phyloP scores from a whole-genome alignment of 2,113 vertebrate genomes.

The Noctilio leporinus region DNA sequence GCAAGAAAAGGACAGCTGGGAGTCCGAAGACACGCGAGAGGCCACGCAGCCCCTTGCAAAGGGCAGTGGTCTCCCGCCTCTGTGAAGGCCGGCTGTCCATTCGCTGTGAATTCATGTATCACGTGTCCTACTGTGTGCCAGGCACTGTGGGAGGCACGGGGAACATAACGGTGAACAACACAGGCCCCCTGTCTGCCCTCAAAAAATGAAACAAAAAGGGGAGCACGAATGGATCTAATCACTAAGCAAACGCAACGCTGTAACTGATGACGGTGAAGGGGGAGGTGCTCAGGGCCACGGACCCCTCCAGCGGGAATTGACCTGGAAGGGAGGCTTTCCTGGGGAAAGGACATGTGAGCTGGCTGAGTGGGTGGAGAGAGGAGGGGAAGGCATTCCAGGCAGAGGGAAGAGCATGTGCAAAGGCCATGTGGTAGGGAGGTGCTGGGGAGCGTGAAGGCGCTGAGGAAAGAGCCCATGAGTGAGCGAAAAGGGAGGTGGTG shows the following conservation, averaged over 20 bases:
- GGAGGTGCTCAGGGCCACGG: background rate
- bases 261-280: background rate
- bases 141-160: background rate
- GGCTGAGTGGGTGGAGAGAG: background rate
- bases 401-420: background rate
- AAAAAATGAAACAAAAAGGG: background rate
- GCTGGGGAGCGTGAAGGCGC: rapidly evolving
- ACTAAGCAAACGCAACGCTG: background rate
- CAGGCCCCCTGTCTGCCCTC: background rate
- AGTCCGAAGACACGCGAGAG: background rate
- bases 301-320: background rate
- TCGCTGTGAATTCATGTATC: rapidly evolving
- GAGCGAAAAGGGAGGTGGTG: rapidly evolving
- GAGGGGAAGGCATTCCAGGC: too few species aligned
- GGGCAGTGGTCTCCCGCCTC: rapidly evolving
- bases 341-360: background rate
- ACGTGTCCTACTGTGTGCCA: too few species aligned
- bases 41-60: background rate
- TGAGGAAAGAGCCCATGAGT: rapidly evolving
- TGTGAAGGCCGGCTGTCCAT: rapidly evolving
- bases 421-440: background rate
- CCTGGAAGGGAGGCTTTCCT: background rate
- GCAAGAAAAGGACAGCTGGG: rapidly evolving
- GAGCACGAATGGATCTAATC: rapidly evolving
- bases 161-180: background rate